Evolutionary conservation across 2,888 invertebrate genomes (phyloP).

Genomic region (Sarcophaga rosellei): DNA sequence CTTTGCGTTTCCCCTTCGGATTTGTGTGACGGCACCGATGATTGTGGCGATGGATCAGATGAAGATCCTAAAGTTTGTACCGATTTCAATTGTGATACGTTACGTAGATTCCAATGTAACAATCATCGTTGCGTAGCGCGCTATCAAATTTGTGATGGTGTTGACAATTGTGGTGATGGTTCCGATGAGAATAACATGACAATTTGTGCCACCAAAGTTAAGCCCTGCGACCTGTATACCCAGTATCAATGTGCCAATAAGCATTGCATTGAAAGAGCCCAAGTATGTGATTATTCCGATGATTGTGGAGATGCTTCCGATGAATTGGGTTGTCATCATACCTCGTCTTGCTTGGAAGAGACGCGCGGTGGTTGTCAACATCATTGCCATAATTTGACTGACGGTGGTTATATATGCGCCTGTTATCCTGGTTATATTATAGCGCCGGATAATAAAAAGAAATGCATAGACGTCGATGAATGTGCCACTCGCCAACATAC

Average conservation of each 20-base stretch:
- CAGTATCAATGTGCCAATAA: slow-evolving; percentile 95
- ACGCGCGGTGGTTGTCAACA: slow-evolving; percentile 94
- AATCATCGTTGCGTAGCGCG: slow-evolving; percentile 93
- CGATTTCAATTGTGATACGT: slow-evolving; percentile 92
- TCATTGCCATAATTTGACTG: slow-evolving; percentile 92
- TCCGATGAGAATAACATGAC: slow-evolving; percentile 98
- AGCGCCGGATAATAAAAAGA: slow-evolving; percentile 89
- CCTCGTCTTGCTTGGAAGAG: slow-evolving; percentile 83
- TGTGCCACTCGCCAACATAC: slow-evolving; percentile 91
- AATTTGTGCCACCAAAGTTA: slow-evolving; percentile 88
- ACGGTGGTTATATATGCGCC: slow-evolving; percentile 93
- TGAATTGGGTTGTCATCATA: slow-evolving; percentile 93
- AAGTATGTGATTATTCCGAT: slow-evolving; percentile 93
- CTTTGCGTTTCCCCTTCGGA: slow-evolving; percentile 94
- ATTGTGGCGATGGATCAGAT: slow-evolving; percentile 95
- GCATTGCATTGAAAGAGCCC: slow-evolving; percentile 89
- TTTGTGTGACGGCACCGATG: slow-evolving; percentile 95
- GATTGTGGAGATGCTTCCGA: slow-evolving; percentile 96
- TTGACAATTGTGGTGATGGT: slow-evolving; percentile 96
- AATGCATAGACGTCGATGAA: slow-evolving; percentile 94
- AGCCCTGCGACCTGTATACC: slow-evolving; percentile 88
- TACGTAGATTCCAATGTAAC: slow-evolving; percentile 93
- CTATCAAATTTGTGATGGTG: slow-evolving; percentile 94
- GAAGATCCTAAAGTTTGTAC: slow-evolving; percentile 91
- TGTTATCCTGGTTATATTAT: slow-evolving; percentile 94